Conservation (phyloP, 2,888 invertebrate genomes). For the Xestia ashworthii region DNA sequence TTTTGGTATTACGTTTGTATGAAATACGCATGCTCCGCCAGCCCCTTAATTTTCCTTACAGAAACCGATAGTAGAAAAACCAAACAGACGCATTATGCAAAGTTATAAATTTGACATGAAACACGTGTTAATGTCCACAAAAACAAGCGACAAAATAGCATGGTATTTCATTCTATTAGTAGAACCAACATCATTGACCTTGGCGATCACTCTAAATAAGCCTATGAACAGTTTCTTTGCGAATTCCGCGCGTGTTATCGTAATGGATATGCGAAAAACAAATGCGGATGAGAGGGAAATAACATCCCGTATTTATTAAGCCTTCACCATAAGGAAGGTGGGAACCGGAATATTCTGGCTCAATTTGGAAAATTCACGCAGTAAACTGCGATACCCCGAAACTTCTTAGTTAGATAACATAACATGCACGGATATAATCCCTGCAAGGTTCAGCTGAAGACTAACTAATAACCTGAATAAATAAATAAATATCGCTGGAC, state of each 20-base stretch:
- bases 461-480: too few species aligned
- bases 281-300: slow-evolving; percentile 28
- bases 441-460: too few species aligned
- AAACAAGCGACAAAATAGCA: slow-evolving; percentile 25
- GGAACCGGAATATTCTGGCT: not conserved
- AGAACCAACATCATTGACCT: slow-evolving; percentile 42
- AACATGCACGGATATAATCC: too few species aligned
- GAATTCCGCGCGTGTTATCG: slow-evolving; percentile 32
- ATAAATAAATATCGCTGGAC: too few species aligned
- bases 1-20: too few species aligned
- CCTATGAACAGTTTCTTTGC: slow-evolving; percentile 32
- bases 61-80: not conserved
- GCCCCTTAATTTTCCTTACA: not conserved
- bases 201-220: slow-evolving; percentile 42
- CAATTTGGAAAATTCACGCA: not conserved
- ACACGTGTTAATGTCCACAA: slow-evolving; percentile 16
- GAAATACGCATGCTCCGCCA: too few species aligned
- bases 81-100: not conserved
- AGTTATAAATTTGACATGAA: not conserved
- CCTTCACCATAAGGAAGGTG: not conserved
- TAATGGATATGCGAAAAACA: slow-evolving; percentile 41
- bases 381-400: not conserved
- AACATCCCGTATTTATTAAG: slow-evolving; percentile 21
- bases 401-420: not conserved
- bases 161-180: slow-evolving; percentile 24